Base-by-base conservation (phyloP, 2,113 vertebrate genomes). In the Menidia beryllina region DNA sequence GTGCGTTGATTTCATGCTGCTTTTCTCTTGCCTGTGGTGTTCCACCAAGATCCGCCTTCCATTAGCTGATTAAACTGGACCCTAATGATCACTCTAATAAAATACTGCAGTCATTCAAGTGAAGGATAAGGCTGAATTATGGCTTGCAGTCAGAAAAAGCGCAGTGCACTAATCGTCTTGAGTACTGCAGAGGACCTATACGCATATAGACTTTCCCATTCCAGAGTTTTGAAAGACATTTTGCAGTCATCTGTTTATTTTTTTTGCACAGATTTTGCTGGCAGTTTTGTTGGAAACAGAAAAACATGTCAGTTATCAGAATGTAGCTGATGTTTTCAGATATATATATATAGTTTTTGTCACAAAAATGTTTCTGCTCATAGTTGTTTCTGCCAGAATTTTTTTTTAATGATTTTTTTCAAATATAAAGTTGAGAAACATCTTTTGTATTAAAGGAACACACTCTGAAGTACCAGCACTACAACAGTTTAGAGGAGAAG, bases 51-150 rank as follows among this genome's bases (percentile, higher is more conserved):
- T 77, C 50, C 66, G 54, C 47, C 12, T 1, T 86, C 63, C 88
- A 92, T 93, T 90, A 91, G 82, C 17, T 45, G 77, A 92, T 90
- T 89, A 82, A 91, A 83, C 70, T 26, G 41, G 4, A 1, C 7
- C 14, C 1, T 34, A 5, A 51, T 6, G 48, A 65, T 61, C 30
- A 60, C 27, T 67, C 21, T 59, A 43, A 74, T 64, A 50, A 81
- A 82, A 76, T 11, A 52, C 39, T 64, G 75, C 47, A 3, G 47
- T 34, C 20, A n/a, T 58, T 72, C 21, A 15, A 11, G 23, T 47
- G 48, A n/a, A n/a, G n/a, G n/a, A 72, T 27, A 38, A 25, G 66
- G 24, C 27, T 38, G 52, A 10, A 49, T 11, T 30, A 45, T 24
- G 24, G 23, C 27, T 56, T 3, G n/a, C 5, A 38, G 51, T 47